Evolutionary conservation across 2,888 invertebrate genomes (phyloP).

Genomic region (Penaeus monodon): DNA sequence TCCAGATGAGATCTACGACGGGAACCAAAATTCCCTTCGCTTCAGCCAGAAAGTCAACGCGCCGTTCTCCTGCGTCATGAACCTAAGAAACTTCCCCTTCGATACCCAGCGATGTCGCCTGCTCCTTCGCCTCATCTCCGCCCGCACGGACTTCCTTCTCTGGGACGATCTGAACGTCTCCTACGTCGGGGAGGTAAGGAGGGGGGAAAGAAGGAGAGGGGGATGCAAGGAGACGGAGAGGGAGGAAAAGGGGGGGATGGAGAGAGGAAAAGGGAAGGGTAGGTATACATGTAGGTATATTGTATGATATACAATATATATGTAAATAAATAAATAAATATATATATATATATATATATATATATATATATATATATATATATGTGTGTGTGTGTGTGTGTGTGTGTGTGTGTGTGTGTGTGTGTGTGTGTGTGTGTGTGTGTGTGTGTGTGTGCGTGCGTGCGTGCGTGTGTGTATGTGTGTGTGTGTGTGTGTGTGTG

Average conservation of each 20-base stretch:
- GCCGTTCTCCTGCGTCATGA: slow-evolving; percentile 56
- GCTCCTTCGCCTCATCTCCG: slow-evolving; percentile 49
- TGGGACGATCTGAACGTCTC: slow-evolving; percentile 32
- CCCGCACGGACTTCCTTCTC: slow-evolving; percentile 32
- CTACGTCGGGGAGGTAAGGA: slow-evolving; percentile 58
- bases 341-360: too few species aligned
- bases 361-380: too few species aligned
- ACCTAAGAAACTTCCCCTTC: slow-evolving; percentile 61
- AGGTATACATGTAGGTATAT: not conserved
- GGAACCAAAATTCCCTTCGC: slow-evolving; percentile 45
- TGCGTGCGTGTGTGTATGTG: too few species aligned
- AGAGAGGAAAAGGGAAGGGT: not conserved
- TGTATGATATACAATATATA: too few species aligned
- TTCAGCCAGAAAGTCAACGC: slow-evolving; percentile 49
- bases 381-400: too few species aligned
- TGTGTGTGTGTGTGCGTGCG: too few species aligned
- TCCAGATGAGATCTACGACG: slow-evolving; percentile 56
- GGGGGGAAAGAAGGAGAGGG: not conserved
- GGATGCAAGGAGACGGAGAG: not conserved
- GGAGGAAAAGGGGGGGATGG: not conserved
- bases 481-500: too few species aligned
- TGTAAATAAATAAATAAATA: too few species aligned
- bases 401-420: too few species aligned
- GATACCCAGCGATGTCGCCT: slow-evolving; percentile 58
- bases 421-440: too few species aligned